Base-by-base conservation (phyloP, 2,888 invertebrate genomes). In the Parasteatoda lunata region DNA sequence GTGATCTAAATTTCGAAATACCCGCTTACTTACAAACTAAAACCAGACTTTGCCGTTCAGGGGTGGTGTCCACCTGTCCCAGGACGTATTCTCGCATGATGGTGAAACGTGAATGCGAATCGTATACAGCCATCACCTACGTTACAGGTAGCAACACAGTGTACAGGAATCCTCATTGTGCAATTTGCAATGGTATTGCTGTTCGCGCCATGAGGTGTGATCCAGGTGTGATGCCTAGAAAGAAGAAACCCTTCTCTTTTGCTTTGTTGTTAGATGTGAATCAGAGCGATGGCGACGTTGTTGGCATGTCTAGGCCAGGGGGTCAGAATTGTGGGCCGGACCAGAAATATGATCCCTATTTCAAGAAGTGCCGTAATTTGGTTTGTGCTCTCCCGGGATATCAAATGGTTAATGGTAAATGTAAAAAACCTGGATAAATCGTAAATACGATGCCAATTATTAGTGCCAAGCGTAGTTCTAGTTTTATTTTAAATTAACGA, bases 91-190 rank as follows among this genome's bases (percentile, higher is more conserved):
- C 5, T 5, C 54, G 59, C 3, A 7, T 54, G 4, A 52, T 0
- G 2, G 49, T 68, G 3, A 59, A 89, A 45, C 87, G 87, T 8
- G 77, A 88, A 49, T 93, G 93, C 89, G 90, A 91, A 77, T 91
- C 92, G 45, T 93, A 93, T 90, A 93, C 92, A 3, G 91, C 92
- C 5, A 90, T 91, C n/a, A 92, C 93, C 13, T 92, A 92, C 90
- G 30, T 30, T 2, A 30, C 2, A 30, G 90, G 79, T 70, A 90
- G 90, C 45, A 4, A 15, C 5, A n/a, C 6, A 4, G 91, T 91
- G 4, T 93, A 92, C 90, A 90, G 92, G 80, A 93, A 93, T 89
- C 91, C 91, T 0, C 93, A 93, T 88, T 93, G 93, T 89, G 93
- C 93, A 51, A 90, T 92, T 68, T 93, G 93, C 89, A 92, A 93